Conservation (phyloP, 2,797 vertebrate genomes). For the Halcyon smyrnensis region DNA sequence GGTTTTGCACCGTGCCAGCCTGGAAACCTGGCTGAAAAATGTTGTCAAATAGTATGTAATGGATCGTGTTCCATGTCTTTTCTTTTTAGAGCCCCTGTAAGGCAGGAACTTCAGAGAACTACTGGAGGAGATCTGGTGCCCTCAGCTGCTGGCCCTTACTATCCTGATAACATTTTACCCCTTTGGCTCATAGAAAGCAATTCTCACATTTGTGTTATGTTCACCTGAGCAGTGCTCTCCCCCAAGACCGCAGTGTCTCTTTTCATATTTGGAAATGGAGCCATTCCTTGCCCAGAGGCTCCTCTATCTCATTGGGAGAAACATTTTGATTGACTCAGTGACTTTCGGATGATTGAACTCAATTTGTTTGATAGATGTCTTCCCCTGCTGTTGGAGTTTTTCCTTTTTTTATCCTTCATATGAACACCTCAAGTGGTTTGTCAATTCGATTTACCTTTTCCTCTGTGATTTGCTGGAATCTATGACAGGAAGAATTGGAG, state of each 20-base stretch:
- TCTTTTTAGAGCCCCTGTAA: not conserved
- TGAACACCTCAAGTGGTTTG: not conserved
- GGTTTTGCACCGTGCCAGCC: not conserved
- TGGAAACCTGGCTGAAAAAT: not conserved
- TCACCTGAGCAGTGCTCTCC: not conserved
- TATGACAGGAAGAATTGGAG: not conserved
- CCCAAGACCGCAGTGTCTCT: not conserved
- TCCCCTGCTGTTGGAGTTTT: not conserved
- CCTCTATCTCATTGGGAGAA: not conserved
- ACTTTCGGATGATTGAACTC: not conserved
- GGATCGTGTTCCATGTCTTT: not conserved
- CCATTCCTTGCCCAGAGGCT: not conserved
- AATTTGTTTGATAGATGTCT: not conserved
- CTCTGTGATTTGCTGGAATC: not conserved
- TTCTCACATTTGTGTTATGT: not conserved
- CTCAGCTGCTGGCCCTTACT: not conserved
- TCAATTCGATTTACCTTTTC: not conserved
- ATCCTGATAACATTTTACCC: not conserved
- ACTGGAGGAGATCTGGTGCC: not conserved
- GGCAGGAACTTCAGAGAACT: not conserved
- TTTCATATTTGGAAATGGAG: not conserved
- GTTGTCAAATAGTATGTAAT: not conserved
- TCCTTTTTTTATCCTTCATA: not conserved
- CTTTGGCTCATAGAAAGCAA: not conserved
- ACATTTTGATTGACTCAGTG: not conserved